Evolutionary conservation across 2,888 invertebrate genomes (phyloP).

Genomic region (Litoditis marina): DNA sequence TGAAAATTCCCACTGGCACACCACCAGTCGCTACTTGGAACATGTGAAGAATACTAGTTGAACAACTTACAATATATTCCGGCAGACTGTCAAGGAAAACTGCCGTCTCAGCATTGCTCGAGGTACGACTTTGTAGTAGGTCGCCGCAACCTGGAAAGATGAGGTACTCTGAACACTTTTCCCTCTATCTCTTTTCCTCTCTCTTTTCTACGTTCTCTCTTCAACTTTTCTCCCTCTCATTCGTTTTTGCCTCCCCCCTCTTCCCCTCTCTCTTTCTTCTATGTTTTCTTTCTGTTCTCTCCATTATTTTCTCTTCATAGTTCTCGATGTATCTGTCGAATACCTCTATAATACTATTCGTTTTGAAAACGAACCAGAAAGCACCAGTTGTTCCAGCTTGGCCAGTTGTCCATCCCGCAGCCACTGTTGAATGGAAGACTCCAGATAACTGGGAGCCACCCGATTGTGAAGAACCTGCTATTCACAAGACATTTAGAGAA

Average conservation of each 20-base stretch:
- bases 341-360: not conserved
- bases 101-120: conserved; percentile 52
- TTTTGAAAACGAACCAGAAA: conserved; percentile 31
- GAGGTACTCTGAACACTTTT: not conserved
- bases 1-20: too few relatives aligned
- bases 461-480: conserved; percentile 59
- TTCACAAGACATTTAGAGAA: not conserved
- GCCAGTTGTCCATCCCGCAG: conserved; percentile 66
- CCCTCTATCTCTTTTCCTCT: not conserved
- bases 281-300: too few relatives aligned
- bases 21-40: too few relatives aligned
- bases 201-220: too few relatives aligned
- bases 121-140: conserved; percentile 67
- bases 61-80: conserved; percentile 41
- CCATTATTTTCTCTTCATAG: too few relatives aligned
- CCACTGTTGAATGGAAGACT: conserved; percentile 79
- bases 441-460: conserved; percentile 61
- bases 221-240: too few relatives aligned
- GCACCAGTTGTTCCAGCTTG: conserved; percentile 58
- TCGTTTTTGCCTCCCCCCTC: too few relatives aligned
- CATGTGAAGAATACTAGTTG: not conserved
- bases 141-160: conserved; percentile 74
- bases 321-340: not conserved
- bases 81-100: conserved; percentile 49
- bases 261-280: too few relatives aligned